Evolutionary conservation across 2,888 invertebrate species (phyloP), one percentile per base, ranked within the genome.

Genomic region (Philhelius pedissequus): DNA sequence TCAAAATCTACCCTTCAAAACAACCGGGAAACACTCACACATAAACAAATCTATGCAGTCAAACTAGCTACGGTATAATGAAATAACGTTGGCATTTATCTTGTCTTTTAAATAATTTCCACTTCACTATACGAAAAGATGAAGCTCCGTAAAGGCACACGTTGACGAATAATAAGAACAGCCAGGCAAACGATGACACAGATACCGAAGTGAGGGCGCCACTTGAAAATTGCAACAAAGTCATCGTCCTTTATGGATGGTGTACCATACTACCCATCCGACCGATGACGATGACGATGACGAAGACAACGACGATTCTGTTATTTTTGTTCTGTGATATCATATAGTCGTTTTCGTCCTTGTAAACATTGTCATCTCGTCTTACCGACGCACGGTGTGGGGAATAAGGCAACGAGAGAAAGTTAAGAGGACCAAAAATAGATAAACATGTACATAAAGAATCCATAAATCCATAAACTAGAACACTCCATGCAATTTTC

Each of bases 381-480:
- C 66, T 71, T 50, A 20, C 11, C n/a, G n/a, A 18, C 22, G 4
- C 40, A 27, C 40, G 40, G 20, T 32, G 22, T 13, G 20, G 11
- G 20, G n/a, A n/a, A n/a, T n/a, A n/a, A 48, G 20, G 45, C 4
- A 18, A n/a, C n/a, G 13, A 13, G 45, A 13, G 22, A 15, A 43
- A 4, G n/a, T 11, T 45, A 45, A 64, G 30, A 69, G 40, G 48
- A 71, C 35, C 58, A 18, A 15, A 56, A 54, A 54, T 54, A 75
- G 66, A 84, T 84, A 76, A 80, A 73, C 76, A 84, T 79, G 71
- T 71, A 80, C 84, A 84, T 84, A 75, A 76, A 71, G 71, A 84
- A 75, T 84, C 79, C 76, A 84, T 84, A 84, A 84, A 75, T 84
- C 79, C 76, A 84, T 84, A 84, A 84, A 80, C 79, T 84, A 71